Evolutionary conservation across 2,797 vertebrate genomes (phyloP), one percentile per base, ranked within the genome.

Genomic region (Gymnothorax reevesii): DNA sequence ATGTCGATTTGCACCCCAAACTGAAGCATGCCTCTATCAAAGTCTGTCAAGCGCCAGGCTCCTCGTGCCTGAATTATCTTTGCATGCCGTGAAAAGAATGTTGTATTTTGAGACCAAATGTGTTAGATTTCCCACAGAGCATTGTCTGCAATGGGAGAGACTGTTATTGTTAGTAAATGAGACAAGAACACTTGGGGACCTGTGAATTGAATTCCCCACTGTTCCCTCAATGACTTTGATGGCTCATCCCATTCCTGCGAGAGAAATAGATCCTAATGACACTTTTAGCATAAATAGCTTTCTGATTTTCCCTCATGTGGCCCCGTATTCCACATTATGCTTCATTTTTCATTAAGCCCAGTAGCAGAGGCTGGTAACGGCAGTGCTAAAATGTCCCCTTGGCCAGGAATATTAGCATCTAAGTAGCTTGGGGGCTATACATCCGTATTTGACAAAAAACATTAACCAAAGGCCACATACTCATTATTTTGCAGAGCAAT

Each of bases 211-310:
- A 83, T 25, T 64, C 57, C 89, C 86, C 82, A 85, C 88, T 91
- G 89, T 59, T 91, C 86, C 87, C 66, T 88, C 90, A 88, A 91
- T 84, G 57, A 86, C 77, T 86, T 59, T 87, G 83, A 87, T 88
- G 84, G 84, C 83, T 85, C 79, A 66, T 49, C 89, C 57, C 73
- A 22, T 55, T 42, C 89, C 12, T 87, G 69, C 69, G 82, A 85
- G 42, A 82, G 82, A 83, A 57, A 87, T 69, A 54, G 83, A 75
- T 86, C 59, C 60, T 55, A 4, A 84, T 77, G 77, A 82, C 73
- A 75, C 82, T 86, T 69, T 86, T 71, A 17, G 33, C 66, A 3
- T 71, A 91, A 90, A 90, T 79, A 10, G 85, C 84, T 9, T 86
- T 54, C 60, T 84, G 86, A 84, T 80, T 64, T 22, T 69, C 55